Evolutionary conservation across 2,888 invertebrate species (phyloP).

Genomic region (Odontomyia ornata): DNA sequence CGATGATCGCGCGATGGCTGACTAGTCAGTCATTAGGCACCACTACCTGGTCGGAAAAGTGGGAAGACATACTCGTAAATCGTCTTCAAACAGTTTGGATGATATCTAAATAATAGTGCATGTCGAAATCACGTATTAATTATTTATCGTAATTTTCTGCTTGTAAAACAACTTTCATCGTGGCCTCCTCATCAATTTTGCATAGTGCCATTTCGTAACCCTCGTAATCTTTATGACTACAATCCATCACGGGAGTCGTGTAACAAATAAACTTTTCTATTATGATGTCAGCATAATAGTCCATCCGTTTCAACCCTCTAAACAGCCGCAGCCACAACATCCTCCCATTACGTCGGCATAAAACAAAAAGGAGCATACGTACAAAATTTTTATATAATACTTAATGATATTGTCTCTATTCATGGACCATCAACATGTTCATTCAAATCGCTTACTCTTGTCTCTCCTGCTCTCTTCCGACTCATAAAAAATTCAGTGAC

Average conservation of each 20-base stretch:
- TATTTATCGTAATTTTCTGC: background rate
- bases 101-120: background rate
- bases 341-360: background rate
- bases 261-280: conserved; percentile 16
- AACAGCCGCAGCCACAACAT: background rate
- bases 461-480: background rate
- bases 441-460: conserved; percentile 13
- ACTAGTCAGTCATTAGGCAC: no score
- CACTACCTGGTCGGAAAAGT: no score
- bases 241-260: background rate
- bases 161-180: background rate
- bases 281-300: background rate
- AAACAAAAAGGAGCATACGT: conserved; percentile 8
- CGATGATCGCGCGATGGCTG: no score
- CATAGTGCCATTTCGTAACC: no score
- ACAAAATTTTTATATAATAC: background rate
- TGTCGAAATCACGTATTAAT: background rate
- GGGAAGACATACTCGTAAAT: no score
- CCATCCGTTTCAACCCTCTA: background rate
- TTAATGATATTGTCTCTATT: conserved; percentile 22
- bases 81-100: no score
- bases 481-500: conserved; percentile 36
- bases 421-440: conserved; percentile 36
- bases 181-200: no score
- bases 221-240: background rate